phyloP scores from a whole-genome alignment of 2,888 invertebrate species.

The Ochropacha duplaris region DNA sequence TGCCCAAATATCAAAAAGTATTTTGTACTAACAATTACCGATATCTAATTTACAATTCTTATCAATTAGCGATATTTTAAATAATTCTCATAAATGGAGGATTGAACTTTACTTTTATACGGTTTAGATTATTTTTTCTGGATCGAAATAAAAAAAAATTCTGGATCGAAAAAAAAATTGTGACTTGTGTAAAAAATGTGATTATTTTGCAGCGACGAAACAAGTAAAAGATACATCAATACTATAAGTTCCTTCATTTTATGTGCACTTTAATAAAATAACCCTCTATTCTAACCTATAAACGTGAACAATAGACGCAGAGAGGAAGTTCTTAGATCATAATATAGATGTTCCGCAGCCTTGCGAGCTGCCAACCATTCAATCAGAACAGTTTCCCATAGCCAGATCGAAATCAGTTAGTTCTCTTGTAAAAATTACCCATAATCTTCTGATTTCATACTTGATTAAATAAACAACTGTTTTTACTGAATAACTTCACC shows the following conservation, averaged over 20 bases:
- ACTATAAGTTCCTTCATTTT: slow-evolving; percentile 9
- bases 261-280: slow-evolving; percentile 25
- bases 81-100: too few species aligned
- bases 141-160: too few species aligned
- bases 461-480: slow-evolving; percentile 7
- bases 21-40: too few species aligned
- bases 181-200: too few species aligned
- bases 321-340: slow-evolving; percentile 13
- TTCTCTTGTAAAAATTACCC: slow-evolving; percentile 18
- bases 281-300: slow-evolving; percentile 34
- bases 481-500: background rate
- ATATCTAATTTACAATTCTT: too few species aligned
- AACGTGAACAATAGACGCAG: slow-evolving; percentile 16
- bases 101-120: too few species aligned
- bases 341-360: slow-evolving; percentile 30
- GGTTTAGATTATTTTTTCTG: too few species aligned
- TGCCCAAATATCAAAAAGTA: too few species aligned
- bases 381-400: slow-evolving; percentile 33
- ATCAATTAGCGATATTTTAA: too few species aligned
- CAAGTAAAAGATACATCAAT: background rate
- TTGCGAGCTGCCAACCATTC: slow-evolving; percentile 25
- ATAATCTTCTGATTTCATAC: slow-evolving; percentile 32
- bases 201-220: too few species aligned
- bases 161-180: too few species aligned
- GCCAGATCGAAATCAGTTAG: slow-evolving; percentile 28